Evolutionary conservation across 2,888 invertebrate species (phyloP).

Genomic region (Proisotoma minuta): DNA sequence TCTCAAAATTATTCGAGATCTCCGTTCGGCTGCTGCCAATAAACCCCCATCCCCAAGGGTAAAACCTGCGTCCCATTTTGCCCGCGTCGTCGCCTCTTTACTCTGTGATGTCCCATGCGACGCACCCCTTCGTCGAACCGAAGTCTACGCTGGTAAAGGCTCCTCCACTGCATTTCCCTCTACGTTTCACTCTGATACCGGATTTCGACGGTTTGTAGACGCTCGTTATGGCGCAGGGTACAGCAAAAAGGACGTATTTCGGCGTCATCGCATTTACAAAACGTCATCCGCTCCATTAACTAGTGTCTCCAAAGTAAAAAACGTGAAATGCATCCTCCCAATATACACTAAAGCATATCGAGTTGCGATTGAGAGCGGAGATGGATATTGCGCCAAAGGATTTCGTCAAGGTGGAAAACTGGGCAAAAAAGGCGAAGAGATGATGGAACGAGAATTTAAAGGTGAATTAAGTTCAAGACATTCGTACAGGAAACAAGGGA

Average conservation of each 20-base stretch:
- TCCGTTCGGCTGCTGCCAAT: background rate
- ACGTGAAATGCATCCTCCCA: conserved; percentile 20
- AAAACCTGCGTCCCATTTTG: conserved; percentile 30
- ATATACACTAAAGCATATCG: conserved; percentile 18
- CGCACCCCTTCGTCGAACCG: conserved; percentile 16
- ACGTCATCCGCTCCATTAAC: no score
- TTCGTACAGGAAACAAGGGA: background rate
- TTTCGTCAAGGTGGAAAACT: background rate
- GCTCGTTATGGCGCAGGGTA: conserved; percentile 14
- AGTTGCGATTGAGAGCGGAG: background rate
- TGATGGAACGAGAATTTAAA: background rate
- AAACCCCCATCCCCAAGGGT: conserved; percentile 22
- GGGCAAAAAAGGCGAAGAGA: background rate
- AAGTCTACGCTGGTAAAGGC: no score
- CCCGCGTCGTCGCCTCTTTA: conserved; percentile 29
- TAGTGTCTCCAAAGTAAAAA: no score
- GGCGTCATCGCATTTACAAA: no score
- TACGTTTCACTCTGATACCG: conserved; percentile 21
- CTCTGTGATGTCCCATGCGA: conserved; percentile 24
- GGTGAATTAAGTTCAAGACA: background rate
- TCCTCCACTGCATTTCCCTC: no score
- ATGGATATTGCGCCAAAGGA: background rate
- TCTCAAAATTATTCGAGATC: background rate
- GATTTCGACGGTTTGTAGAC: conserved; percentile 21
- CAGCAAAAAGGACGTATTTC: conserved; percentile 19